A percentile compares a stretch with the other conserved stretches of the same genome.
Evolutionary conservation across 2,888 invertebrate genomes (phyloP).

Genomic region (Orthonychiurus folsomi): DNA sequence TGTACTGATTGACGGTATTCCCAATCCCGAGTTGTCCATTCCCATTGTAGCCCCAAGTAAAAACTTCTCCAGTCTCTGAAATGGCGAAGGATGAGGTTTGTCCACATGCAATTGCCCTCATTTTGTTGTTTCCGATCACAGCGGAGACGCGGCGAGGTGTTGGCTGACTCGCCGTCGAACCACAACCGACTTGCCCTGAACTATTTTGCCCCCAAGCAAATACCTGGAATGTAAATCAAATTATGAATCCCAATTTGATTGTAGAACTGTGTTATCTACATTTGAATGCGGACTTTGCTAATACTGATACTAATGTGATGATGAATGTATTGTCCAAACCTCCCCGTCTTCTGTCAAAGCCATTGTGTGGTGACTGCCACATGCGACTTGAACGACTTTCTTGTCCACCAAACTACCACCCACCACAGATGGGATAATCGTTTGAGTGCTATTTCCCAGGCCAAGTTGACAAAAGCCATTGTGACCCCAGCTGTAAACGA

Average conservation of each 20-base stretch:
- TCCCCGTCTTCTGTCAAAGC: slow-evolving; percentile 52
- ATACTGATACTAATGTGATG: too few relatives aligned
- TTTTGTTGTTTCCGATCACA: slow-evolving; percentile 45
- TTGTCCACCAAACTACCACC: slow-evolving; percentile 47
- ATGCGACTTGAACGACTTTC: slow-evolving; percentile 50
- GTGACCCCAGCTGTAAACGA: slow-evolving; percentile 54
- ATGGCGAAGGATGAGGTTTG: slow-evolving; percentile 53
- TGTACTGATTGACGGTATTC: slow-evolving; percentile 52
- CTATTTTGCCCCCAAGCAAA: slow-evolving; percentile 56
- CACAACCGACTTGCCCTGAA: slow-evolving; percentile 52
- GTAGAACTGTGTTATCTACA: too few relatives aligned
- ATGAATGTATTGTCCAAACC: slow-evolving; percentile 51
- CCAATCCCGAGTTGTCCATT: slow-evolving; percentile 46
- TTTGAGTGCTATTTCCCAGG: slow-evolving; percentile 51
- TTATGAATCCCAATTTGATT: slow-evolving; percentile 33
- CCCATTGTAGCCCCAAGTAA: slow-evolving; percentile 54
- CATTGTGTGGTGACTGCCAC: slow-evolving; percentile 54
- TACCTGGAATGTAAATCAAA: slow-evolving; percentile 48
- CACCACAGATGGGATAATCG: slow-evolving; percentile 47
- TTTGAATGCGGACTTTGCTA: too few relatives aligned
- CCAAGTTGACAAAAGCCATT: slow-evolving; percentile 54
- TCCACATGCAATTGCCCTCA: slow-evolving; percentile 51
- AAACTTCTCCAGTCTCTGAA: slow-evolving; percentile 52
- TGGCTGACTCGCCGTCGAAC: slow-evolving; percentile 51
- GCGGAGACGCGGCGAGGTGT: slow-evolving; percentile 49